Percentiles rank a stretch among this genome's conserved stretches.
Evolutionary conservation across 2,797 vertebrate species (phyloP).

Genomic region (Galago senegalensis): DNA sequence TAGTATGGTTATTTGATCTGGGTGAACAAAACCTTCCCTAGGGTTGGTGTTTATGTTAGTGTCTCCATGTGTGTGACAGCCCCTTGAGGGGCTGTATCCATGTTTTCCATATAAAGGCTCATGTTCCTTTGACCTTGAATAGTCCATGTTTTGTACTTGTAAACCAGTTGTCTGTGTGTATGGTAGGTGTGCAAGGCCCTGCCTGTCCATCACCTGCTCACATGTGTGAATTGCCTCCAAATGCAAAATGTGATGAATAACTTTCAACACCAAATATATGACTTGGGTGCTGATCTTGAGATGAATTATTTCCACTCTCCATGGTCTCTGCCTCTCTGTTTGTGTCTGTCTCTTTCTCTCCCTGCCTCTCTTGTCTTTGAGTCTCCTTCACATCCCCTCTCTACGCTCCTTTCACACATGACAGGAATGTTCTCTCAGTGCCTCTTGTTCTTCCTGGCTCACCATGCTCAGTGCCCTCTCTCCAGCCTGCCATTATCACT

Average conservation of each 20-base stretch:
- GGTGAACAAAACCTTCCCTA: too few relatives aligned
- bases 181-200: background rate
- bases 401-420: background rate
- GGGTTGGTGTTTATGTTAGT: too few relatives aligned
- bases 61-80: background rate
- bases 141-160: background rate
- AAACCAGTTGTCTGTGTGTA: background rate
- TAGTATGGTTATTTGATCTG: background rate
- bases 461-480: too few relatives aligned
- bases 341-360: background rate
- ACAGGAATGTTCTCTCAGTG: background rate
- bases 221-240: background rate
- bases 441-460: background rate
- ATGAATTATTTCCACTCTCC: background rate
- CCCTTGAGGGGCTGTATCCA: too few relatives aligned
- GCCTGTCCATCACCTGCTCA: background rate
- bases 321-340: background rate
- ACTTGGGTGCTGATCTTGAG: background rate
- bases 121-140: background rate
- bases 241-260: background rate
- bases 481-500: background rate
- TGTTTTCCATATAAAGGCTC: too few relatives aligned
- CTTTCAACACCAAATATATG: background rate
- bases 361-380: background rate
- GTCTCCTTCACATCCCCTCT: too few relatives aligned